Percentiles rank a stretch among this genome's conserved stretches.
These are phyloP conservation scores for Acomys russatus DNA, from an alignment of 2,797 vertebrate genomes.

Conservation along the genomic window DNA sequence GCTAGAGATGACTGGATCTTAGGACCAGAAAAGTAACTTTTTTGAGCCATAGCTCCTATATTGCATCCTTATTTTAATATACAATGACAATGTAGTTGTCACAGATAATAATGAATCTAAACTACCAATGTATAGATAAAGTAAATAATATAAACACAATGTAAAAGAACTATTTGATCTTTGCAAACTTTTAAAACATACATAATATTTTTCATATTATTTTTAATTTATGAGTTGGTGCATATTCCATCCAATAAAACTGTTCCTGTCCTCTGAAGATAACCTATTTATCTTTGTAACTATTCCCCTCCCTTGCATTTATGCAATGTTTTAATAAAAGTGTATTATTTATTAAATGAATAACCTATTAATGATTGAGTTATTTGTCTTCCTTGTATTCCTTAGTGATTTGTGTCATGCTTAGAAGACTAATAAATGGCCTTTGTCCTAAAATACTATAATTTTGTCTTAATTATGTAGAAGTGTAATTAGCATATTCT, in stretches of 20 bases:
- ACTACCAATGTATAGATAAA: not conserved
- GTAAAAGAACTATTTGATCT: not conserved
- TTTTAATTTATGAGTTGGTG: not conserved
- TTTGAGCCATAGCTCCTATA: not conserved
- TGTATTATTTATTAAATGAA: constrained; percentile 8
- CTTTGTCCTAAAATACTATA: not conserved
- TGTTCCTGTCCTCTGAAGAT: not conserved
- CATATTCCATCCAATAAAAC: not conserved
- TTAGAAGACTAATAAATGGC: not conserved
- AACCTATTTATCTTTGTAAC: not conserved
- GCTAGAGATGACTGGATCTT: fast-evolving
- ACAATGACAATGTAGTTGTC: not conserved
- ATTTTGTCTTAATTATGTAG: constrained; percentile 39
- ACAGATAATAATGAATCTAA: not conserved
- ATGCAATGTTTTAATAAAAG: not conserved
- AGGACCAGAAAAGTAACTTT: not conserved
- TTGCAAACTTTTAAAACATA: not conserved
- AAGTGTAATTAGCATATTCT: not conserved
- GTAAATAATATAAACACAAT: not conserved
- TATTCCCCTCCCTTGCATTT: not conserved
- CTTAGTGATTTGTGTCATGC: not conserved
- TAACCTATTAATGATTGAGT: constrained; percentile 21
- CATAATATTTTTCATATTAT: not conserved
- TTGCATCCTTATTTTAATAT: not conserved
- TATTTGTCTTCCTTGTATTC: constrained; percentile 7